Conservation (phyloP, 2,113 vertebrate species). For the Trichechus manatus region DNA sequence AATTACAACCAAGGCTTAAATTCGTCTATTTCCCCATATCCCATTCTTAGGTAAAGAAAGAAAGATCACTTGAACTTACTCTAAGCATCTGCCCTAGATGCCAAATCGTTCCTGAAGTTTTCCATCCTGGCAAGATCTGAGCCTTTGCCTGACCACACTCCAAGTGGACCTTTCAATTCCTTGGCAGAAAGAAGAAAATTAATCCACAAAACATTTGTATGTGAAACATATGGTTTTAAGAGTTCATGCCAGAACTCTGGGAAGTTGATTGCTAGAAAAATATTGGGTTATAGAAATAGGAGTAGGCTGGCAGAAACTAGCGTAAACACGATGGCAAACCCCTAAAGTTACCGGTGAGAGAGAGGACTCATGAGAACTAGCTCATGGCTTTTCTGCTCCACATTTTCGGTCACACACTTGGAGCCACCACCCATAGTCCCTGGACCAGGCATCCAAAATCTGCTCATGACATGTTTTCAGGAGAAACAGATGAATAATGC, state of each 20-base stretch:
- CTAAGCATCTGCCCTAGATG: background rate
- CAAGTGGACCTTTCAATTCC: background rate
- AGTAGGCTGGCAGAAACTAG: background rate
- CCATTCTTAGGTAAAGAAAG: background rate
- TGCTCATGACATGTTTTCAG: background rate
- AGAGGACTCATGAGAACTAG: background rate
- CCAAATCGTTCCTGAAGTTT: background rate
- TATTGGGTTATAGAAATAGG: background rate
- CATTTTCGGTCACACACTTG: background rate
- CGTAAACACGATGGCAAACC: background rate
- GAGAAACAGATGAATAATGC: background rate
- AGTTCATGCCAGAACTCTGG: background rate
- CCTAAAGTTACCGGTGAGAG: background rate
- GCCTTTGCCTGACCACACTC: background rate
- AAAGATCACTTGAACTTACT: background rate
- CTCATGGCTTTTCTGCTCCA: background rate
- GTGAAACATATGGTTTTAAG: background rate
- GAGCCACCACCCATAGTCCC: background rate
- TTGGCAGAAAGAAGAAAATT: background rate
- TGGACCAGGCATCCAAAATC: background rate
- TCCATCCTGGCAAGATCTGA: background rate
- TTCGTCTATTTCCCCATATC: background rate
- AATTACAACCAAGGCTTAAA: background rate
- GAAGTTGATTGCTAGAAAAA: background rate
- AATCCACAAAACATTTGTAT: background rate